phyloP scores from a whole-genome alignment of 2,113 vertebrate genomes.

The Silurus glanis region DNA sequence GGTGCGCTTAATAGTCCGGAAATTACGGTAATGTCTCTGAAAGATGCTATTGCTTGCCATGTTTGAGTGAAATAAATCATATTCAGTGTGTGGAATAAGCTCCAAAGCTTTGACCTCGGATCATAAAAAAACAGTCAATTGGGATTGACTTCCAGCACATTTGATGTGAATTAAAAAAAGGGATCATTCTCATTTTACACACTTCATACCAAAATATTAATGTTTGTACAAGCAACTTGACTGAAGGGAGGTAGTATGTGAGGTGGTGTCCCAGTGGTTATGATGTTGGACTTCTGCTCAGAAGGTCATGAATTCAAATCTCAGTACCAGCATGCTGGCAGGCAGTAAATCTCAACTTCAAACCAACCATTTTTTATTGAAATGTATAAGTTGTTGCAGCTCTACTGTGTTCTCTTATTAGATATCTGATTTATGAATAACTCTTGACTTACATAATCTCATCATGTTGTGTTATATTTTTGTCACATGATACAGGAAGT shows the following conservation, averaged over 20 bases:
- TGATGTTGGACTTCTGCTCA: too few species aligned
- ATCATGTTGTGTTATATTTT: constrained; percentile 24
- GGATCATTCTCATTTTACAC: background rate
- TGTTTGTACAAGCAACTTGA: background rate
- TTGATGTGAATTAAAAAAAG: background rate
- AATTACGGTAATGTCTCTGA: background rate
- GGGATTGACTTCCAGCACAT: background rate
- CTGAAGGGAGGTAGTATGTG: too few species aligned
- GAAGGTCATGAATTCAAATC: too few species aligned
- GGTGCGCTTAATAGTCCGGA: too few species aligned
- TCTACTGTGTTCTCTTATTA: background rate
- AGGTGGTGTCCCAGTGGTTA: too few species aligned
- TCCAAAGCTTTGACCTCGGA: background rate
- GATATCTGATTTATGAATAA: background rate
- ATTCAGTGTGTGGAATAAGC: background rate
- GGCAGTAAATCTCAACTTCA: too few species aligned
- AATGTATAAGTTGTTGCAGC: background rate
- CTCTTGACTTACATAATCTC: background rate
- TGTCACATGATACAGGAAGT: constrained; percentile 81
- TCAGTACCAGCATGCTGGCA: too few species aligned
- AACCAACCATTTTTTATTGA: background rate
- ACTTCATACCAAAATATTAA: background rate
- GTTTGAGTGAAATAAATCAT: background rate
- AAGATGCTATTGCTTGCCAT: background rate
- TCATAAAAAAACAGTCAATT: background rate